Percentiles rank a stretch among this genome's conserved stretches.
These are phyloP conservation scores for Congeria kusceri DNA, from an alignment of 2,888 invertebrate species.

Conservation along the genomic window DNA sequence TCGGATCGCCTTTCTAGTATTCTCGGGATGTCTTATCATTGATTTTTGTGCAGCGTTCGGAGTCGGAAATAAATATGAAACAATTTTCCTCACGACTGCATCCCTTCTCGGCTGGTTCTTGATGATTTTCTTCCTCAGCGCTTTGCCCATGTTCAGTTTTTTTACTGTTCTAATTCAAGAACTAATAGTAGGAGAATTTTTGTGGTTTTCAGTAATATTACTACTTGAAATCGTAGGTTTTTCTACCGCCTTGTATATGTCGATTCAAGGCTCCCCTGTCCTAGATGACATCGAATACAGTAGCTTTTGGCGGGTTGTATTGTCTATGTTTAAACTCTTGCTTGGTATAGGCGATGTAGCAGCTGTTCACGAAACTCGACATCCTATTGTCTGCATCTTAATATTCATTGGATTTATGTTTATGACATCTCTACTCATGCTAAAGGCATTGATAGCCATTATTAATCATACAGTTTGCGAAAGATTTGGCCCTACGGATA, in stretches of 20 bases:
- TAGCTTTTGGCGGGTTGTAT: background rate
- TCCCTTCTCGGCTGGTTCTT: constrained; percentile 73
- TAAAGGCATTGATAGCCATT: background rate
- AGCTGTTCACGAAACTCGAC: background rate
- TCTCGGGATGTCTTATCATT: constrained; percentile 56
- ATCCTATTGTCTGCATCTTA: background rate
- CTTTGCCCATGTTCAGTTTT: background rate
- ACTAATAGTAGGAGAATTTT: background rate
- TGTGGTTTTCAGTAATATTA: background rate
- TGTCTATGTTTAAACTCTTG: background rate
- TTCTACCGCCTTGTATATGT: constrained; percentile 4
- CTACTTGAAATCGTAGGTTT: background rate
- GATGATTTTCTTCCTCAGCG: background rate
- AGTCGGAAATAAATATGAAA: constrained; percentile 27
- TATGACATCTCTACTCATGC: background rate
- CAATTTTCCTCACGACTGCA: constrained; percentile 65
- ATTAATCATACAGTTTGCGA: background rate
- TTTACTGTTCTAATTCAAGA: background rate
- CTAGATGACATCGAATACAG: background rate
- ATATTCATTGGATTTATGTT: background rate
- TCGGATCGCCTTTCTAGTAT: constrained; percentile 62
- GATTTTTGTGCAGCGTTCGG: constrained; percentile 58
- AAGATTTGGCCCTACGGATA: background rate
- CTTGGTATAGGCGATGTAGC: background rate
- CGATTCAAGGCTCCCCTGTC: background rate